A percentile compares a stretch with the other conserved stretches of the same genome.
These are phyloP conservation scores for Dicaeum eximium DNA, from an alignment of 2,113 vertebrate genomes.

Conservation along the genomic window DNA sequence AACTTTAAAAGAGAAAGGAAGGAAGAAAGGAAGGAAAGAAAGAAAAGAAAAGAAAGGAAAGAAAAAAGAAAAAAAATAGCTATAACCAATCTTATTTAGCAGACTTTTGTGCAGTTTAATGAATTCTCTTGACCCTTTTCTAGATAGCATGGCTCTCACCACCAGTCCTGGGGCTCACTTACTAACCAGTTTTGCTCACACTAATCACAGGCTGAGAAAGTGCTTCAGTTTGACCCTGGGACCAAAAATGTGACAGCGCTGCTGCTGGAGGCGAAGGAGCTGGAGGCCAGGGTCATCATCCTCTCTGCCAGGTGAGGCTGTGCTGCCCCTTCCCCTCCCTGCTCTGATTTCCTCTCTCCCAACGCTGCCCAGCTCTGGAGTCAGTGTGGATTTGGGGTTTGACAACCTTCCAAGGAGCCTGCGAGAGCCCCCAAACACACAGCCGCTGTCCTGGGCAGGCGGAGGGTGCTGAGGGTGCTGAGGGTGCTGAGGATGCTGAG, in stretches of 20 bases:
- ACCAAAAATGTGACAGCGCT: slow-evolving; percentile 97
- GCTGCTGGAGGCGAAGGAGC: slow-evolving; percentile 94
- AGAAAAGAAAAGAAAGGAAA: slow-evolving; percentile 52
- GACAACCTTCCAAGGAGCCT: accelerated
- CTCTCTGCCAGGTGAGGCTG: slow-evolving; percentile 89
- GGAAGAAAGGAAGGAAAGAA: slow-evolving; percentile 31
- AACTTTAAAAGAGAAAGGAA: slow-evolving; percentile 35
- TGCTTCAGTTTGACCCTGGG: slow-evolving; percentile 95
- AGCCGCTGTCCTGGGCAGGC: not conserved
- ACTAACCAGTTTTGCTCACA: slow-evolving; percentile 78
- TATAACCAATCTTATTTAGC: slow-evolving; percentile 54
- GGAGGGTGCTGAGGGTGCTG: not conserved
- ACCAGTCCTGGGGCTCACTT: slow-evolving; percentile 64
- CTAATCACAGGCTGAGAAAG: slow-evolving; percentile 97
- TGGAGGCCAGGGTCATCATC: slow-evolving; percentile 97
- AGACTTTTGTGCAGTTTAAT: slow-evolving; percentile 60
- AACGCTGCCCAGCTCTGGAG: accelerated
- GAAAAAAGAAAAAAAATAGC: slow-evolving; percentile 37
- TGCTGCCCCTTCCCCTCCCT: not conserved
- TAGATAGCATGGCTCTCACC: slow-evolving; percentile 82
- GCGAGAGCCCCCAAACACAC: accelerated
- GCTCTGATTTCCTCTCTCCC: not conserved
- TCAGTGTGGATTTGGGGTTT: not conserved
- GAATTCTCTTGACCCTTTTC: slow-evolving; percentile 62
- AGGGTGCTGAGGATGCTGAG: accelerated